Evolutionary conservation across 2,113 vertebrate species (phyloP).

Genomic region (Dicrurus megarhynchus): DNA sequence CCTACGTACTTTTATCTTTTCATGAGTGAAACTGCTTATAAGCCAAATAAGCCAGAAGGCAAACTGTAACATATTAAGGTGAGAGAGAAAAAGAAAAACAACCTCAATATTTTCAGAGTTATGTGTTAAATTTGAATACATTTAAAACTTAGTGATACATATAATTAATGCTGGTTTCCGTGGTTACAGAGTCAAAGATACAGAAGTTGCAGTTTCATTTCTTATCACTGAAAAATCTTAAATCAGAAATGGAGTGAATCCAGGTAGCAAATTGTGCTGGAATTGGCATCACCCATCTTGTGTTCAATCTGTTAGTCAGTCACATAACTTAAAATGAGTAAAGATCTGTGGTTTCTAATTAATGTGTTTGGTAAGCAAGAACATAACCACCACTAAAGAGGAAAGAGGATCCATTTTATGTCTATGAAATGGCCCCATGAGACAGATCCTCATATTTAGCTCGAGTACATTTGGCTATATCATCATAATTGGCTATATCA

Average conservation of each 20-base stretch:
- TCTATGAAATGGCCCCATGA: background rate
- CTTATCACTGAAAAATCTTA: slow-evolving; percentile 24
- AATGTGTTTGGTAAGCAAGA: background rate
- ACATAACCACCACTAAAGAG: background rate
- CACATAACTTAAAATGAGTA: background rate
- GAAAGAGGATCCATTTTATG: background rate
- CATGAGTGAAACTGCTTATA: background rate
- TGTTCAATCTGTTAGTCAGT: slow-evolving; percentile 38
- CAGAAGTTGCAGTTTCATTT: slow-evolving; percentile 12
- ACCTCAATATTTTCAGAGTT: slow-evolving; percentile 36
- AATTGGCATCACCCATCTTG: background rate
- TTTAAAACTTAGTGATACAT: slow-evolving; percentile 53
- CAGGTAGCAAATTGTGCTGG: slow-evolving; percentile 32
- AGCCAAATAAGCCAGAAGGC: slow-evolving; percentile 48
- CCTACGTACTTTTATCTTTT: slow-evolving; percentile 31
- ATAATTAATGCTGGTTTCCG: slow-evolving; percentile 50
- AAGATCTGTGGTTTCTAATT: background rate
- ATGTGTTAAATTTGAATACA: slow-evolving; percentile 51
- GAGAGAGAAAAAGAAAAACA: slow-evolving; percentile 42
- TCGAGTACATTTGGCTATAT: background rate
- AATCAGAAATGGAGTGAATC: slow-evolving; percentile 42
- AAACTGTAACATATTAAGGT: slow-evolving; percentile 38
- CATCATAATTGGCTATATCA: background rate
- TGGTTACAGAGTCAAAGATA: slow-evolving; percentile 48
- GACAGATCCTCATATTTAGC: background rate